These are phyloP conservation scores for Plecotus auritus DNA, from an alignment of 2,113 vertebrate genomes.

Conservation along the genomic window DNA sequence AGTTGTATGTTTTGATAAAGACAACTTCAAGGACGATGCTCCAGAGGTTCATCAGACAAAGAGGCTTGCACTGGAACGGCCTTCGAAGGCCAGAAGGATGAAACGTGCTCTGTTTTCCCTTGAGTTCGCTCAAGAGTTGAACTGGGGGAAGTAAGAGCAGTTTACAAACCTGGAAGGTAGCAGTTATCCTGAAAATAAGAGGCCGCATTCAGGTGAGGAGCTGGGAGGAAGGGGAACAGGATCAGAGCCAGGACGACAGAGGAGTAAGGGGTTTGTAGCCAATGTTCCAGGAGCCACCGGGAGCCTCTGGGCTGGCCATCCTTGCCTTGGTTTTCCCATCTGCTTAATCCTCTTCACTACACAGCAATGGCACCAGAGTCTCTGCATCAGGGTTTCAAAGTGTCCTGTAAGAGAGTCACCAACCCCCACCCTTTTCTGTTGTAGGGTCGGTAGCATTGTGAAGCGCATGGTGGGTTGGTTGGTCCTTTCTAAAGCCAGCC, in stretches of 20 bases:
- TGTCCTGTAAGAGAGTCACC: no score
- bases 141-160: background rate
- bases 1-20: background rate
- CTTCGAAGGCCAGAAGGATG: background rate
- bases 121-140: background rate
- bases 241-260: background rate
- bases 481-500: background rate
- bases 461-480: rapidly evolving
- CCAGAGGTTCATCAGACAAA: background rate
- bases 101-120: background rate
- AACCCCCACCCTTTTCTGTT: background rate
- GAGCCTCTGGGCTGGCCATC: background rate
- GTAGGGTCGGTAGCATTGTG: background rate
- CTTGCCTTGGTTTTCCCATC: background rate
- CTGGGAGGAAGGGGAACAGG: background rate
- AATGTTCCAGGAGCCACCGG: background rate
- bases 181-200: background rate
- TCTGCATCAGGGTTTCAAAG: background rate
- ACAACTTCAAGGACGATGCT: background rate
- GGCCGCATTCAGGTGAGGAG: background rate
- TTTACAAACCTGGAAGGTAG: background rate
- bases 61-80: background rate
- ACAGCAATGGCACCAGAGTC: background rate
- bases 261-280: background rate
- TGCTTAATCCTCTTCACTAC: background rate